Evolutionary conservation across 2,888 invertebrate species (phyloP).

Genomic region (Sceliomorpha sp.): DNA sequence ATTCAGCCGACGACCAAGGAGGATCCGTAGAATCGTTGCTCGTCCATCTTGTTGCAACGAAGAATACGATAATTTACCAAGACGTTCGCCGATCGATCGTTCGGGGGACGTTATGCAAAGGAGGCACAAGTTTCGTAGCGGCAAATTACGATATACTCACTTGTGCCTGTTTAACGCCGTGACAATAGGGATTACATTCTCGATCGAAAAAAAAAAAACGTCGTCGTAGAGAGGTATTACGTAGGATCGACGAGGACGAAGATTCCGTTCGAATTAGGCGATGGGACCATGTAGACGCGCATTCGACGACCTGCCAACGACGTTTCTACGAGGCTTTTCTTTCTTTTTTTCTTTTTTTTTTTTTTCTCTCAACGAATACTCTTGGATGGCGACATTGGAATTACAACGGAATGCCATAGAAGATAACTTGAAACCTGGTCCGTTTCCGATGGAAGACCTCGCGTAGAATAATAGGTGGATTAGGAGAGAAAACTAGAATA

Average conservation of each 20-base stretch:
- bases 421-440: not conserved
- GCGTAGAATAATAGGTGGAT: not conserved
- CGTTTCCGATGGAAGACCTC: not conserved
- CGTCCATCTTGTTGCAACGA: slow-evolving; percentile 3
- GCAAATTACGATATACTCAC: slow-evolving; percentile 23
- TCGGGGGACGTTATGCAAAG: too few relatives aligned
- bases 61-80: too few relatives aligned
- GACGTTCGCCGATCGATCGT: too few relatives aligned
- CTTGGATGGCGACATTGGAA: not conserved
- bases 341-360: too few relatives aligned
- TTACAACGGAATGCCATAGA: too few relatives aligned
- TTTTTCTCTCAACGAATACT: too few relatives aligned
- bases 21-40: slow-evolving; percentile 68
- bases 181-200: slow-evolving; percentile 57
- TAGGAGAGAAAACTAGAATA: not conserved
- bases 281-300: not conserved
- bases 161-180: slow-evolving; percentile 58
- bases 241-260: slow-evolving; percentile 3
- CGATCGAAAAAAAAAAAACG: slow-evolving; percentile 25
- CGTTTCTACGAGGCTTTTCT: slow-evolving; percentile 12
- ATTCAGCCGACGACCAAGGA: slow-evolving; percentile 75
- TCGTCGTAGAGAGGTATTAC: slow-evolving; percentile 42
- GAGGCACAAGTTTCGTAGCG: slow-evolving; percentile 43
- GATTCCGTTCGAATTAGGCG: slow-evolving; percentile 9
- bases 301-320: not conserved